Evolutionary conservation across 30 jellyfish, hydroid and myxozoan species (phyloP).

Genomic region (Aurelia sp.): DNA sequence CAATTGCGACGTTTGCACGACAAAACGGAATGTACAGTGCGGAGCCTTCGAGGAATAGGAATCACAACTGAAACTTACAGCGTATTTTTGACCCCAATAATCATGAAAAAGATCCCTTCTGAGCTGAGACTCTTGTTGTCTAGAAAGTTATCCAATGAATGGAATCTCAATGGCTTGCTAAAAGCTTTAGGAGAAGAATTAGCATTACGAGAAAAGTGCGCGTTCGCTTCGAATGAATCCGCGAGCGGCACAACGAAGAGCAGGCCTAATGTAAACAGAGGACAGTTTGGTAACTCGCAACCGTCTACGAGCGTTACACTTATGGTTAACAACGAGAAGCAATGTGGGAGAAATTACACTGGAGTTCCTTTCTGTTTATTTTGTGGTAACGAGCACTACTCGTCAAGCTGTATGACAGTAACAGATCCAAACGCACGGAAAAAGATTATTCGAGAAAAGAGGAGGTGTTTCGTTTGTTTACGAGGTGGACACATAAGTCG

Average conservation of each 20-base stretch:
- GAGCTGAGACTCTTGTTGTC: constrained; percentile 16
- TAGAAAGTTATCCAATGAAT: constrained; percentile 19
- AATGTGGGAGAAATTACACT: neutral
- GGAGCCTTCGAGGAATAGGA: constrained; percentile 20
- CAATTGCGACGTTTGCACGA: constrained; percentile 9
- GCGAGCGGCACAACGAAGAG: neutral
- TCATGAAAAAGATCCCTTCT: constrained; percentile 17
- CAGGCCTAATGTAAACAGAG: neutral
- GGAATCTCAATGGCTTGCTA: constrained; percentile 18
- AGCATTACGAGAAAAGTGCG: constrained; percentile 13
- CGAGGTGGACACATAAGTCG: constrained; percentile 6
- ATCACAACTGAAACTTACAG: constrained; percentile 1
- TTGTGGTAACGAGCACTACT: constrained; percentile 20
- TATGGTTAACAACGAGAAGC: constrained; percentile 6
- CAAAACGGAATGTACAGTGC: constrained; percentile 9
- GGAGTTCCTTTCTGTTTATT: neutral
- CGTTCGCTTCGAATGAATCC: constrained; percentile 4
- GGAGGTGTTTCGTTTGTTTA: constrained; percentile 10
- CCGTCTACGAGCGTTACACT: constrained; percentile 16
- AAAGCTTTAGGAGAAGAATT: constrained; percentile 35
- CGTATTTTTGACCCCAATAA: constrained; percentile 1
- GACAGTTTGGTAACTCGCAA: neutral
- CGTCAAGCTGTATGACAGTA: constrained; percentile 19
- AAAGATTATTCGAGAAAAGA: neutral
- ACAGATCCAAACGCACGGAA: constrained; percentile 14